Percentiles rank a stretch among this genome's conserved stretches.
These are phyloP conservation scores for Enteromius paludinosus DNA, from an alignment of 2,797 vertebrate species.

Conservation along the genomic window DNA sequence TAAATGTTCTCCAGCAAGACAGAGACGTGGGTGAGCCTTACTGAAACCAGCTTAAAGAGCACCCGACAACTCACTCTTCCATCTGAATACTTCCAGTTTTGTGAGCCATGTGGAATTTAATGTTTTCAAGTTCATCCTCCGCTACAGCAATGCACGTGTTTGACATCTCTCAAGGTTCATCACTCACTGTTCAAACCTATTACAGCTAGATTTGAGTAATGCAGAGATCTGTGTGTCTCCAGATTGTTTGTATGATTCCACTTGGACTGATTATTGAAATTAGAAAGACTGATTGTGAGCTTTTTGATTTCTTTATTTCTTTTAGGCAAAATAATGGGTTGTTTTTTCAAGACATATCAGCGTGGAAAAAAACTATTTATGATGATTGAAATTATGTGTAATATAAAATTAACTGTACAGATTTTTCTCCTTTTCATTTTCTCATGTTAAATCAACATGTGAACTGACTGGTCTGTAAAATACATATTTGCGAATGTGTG, in stretches of 20 bases:
- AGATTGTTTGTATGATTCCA: slow-evolving; percentile 3
- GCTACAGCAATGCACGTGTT: background rate
- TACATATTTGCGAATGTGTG: slow-evolving; percentile 48
- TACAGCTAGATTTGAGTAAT: background rate
- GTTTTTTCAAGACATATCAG: slow-evolving; percentile 76
- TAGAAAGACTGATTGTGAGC: background rate
- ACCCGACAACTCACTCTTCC: slow-evolving; percentile 3
- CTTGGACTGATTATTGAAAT: background rate
- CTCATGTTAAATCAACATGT: slow-evolving; percentile 48
- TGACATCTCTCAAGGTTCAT: slow-evolving; percentile 12
- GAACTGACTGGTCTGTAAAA: slow-evolving; percentile 43
- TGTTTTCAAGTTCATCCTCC: slow-evolving; percentile 1
- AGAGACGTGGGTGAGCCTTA: slow-evolving; percentile 80
- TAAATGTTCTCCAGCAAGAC: slow-evolving; percentile 82
- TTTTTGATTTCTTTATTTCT: slow-evolving; percentile 6
- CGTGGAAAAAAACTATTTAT: slow-evolving; percentile 82
- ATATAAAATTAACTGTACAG: slow-evolving; percentile 58
- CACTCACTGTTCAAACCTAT: background rate
- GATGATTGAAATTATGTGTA: slow-evolving; percentile 59
- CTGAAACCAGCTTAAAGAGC: background rate
- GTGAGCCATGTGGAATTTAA: slow-evolving; percentile 18
- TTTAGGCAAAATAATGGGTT: slow-evolving; percentile 71
- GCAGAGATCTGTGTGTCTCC: slow-evolving; percentile 10
- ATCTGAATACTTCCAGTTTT: background rate
- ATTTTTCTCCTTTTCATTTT: slow-evolving; percentile 51